These are phyloP conservation scores for Silurus lanzhouensis DNA, from an alignment of 2,797 vertebrate species.

Conservation along the genomic window DNA sequence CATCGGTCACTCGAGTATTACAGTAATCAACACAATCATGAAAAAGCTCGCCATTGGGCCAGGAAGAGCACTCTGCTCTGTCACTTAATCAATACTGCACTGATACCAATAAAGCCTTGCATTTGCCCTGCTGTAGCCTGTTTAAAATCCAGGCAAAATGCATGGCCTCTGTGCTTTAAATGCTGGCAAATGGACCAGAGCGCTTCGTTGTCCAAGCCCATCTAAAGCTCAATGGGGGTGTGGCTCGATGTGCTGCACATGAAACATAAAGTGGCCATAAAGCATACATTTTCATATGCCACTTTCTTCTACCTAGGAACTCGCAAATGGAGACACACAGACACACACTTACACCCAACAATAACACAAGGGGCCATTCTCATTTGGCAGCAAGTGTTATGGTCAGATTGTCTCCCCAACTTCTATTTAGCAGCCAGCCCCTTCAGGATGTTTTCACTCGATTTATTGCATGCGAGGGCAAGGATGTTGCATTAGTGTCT, in stretches of 20 bases:
- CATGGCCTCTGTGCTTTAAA: slow-evolving; percentile 48
- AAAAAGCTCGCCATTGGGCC: slow-evolving; percentile 38
- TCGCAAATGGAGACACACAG: background rate
- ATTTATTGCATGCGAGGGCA: slow-evolving; percentile 42
- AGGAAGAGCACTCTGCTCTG: slow-evolving; percentile 36
- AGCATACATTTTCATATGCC: slow-evolving; percentile 10
- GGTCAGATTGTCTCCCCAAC: slow-evolving; percentile 42
- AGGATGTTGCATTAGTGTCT: slow-evolving; percentile 49
- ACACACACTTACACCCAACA: background rate
- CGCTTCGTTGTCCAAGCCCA: slow-evolving; percentile 49
- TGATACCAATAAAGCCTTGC: slow-evolving; percentile 50
- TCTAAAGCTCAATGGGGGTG: slow-evolving; percentile 46
- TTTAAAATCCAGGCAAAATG: slow-evolving; percentile 29
- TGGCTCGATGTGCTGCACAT: slow-evolving; percentile 26
- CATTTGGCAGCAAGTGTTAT: slow-evolving; percentile 42
- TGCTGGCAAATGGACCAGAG: slow-evolving; percentile 58
- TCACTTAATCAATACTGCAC: slow-evolving; percentile 55
- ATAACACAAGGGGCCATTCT: slow-evolving; percentile 30
- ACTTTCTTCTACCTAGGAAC: background rate
- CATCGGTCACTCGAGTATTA: slow-evolving; percentile 48
- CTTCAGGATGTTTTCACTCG: slow-evolving; percentile 52
- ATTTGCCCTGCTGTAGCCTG: slow-evolving; percentile 5
- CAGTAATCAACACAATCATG: slow-evolving; percentile 51
- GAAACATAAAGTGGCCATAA: slow-evolving; percentile 23
- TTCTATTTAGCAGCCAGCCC: slow-evolving; percentile 45